Conservation (phyloP, 2,888 invertebrate species). For the Byasa hedistus region DNA sequence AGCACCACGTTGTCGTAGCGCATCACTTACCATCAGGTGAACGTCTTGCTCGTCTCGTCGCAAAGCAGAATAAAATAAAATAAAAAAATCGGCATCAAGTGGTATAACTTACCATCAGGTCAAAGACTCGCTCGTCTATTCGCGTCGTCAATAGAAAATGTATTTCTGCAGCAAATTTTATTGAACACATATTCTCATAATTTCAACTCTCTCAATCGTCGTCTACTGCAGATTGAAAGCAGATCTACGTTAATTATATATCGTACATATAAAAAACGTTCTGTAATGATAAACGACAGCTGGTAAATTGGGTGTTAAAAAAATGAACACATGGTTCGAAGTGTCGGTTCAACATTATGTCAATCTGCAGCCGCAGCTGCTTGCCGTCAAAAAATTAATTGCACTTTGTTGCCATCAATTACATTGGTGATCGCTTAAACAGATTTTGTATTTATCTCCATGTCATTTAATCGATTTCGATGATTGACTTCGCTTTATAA, state of each 20-base stretch:
- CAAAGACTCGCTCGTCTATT: too few relatives aligned
- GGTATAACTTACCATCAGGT: too few relatives aligned
- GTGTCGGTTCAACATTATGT: constrained; percentile 4
- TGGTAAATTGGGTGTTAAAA: constrained; percentile 9
- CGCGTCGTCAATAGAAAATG: too few relatives aligned
- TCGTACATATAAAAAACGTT: background rate
- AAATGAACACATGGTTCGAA: constrained; percentile 12
- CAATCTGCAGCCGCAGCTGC: constrained; percentile 19
- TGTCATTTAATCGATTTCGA: background rate
- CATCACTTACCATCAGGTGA: too few relatives aligned
- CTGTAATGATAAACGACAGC: constrained; percentile 14
- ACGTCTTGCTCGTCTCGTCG: too few relatives aligned
- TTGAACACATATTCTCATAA: too few relatives aligned
- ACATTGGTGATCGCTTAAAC: background rate
- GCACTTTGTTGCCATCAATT: background rate
- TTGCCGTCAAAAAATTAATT: constrained; percentile 4
- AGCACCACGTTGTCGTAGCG: too few relatives aligned
- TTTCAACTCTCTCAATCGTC: too few relatives aligned
- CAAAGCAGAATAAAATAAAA: too few relatives aligned
- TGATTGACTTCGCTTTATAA: background rate
- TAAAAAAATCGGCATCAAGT: too few relatives aligned
- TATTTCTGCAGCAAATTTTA: too few relatives aligned
- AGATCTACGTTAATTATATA: background rate
- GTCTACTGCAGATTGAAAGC: background rate
- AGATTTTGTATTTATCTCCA: background rate